Evolutionary conservation across 1,140 invertebrate species (phyloP).

Genomic region (Listronotus bonariensis): DNA sequence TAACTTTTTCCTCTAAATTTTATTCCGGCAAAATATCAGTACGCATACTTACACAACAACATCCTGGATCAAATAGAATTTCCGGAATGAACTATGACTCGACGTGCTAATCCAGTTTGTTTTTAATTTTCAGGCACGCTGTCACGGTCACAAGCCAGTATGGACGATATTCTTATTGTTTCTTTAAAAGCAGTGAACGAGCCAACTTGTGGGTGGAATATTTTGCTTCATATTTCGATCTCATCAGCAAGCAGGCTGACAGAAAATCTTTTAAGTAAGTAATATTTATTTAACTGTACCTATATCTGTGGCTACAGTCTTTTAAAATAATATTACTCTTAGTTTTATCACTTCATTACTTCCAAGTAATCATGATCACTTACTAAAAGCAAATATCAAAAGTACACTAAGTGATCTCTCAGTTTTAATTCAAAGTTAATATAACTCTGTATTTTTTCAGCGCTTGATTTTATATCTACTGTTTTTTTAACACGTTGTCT

Average conservation of each 20-base stretch:
- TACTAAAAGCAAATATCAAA: too few relatives aligned
- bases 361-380: too few relatives aligned
- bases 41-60: background rate
- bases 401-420: too few relatives aligned
- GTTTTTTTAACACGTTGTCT: too few relatives aligned
- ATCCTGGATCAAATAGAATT: conserved; percentile 1
- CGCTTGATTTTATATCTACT: too few relatives aligned
- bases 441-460: too few relatives aligned
- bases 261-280: conserved; percentile 52
- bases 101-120: conserved; percentile 29
- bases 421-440: too few relatives aligned
- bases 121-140: conserved; percentile 40
- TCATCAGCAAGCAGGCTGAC: conserved; percentile 72
- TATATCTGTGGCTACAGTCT: too few relatives aligned
- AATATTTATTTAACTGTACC: conserved; percentile 12
- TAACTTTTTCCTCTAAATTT: too few relatives aligned
- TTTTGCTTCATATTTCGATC: conserved; percentile 77
- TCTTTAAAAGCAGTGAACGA: conserved; percentile 74
- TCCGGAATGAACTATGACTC: conserved; percentile 1
- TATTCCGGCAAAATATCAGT: conserved; percentile 1
- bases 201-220: conserved; percentile 80
- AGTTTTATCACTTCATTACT: too few relatives aligned
- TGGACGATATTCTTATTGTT: conserved; percentile 80
- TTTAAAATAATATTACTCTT: too few relatives aligned
- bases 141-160: conserved; percentile 57